phyloP scores from a whole-genome alignment of 2,888 invertebrate genomes.

The Cheilosia soror region DNA sequence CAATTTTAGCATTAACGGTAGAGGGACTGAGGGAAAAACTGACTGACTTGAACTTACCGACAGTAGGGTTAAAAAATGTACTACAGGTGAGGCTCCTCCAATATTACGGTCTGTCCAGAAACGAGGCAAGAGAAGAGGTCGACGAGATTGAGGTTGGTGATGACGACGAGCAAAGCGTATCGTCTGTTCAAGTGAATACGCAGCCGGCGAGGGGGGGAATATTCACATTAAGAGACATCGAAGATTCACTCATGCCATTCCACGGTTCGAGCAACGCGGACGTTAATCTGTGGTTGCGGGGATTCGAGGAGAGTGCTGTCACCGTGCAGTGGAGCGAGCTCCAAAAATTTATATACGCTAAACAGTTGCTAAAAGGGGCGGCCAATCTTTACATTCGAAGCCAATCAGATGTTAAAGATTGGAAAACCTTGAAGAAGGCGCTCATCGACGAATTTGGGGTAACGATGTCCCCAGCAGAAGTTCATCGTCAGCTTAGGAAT shows the following conservation, averaged over 20 bases:
- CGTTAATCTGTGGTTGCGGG: conserved; percentile 39
- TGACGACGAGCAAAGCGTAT: background rate
- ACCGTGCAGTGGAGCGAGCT: conserved; percentile 23
- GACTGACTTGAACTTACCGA: too few species aligned
- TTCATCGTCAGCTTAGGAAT: conserved; percentile 38
- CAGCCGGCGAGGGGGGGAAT: conserved; percentile 1
- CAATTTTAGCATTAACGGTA: conserved; percentile 11
- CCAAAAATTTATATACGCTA: conserved; percentile 34
- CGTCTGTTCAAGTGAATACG: background rate
- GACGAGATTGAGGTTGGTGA: background rate
- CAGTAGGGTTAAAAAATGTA: conserved; percentile 12
- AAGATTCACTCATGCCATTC: conserved; percentile 21
- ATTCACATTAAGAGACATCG: conserved; percentile 40
- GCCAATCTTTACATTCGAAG: conserved; percentile 40
- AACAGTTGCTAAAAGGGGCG: conserved; percentile 50
- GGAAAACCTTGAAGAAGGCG: conserved; percentile 39
- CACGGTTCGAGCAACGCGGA: background rate
- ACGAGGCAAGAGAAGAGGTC: background rate
- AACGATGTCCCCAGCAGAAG: conserved; percentile 44
- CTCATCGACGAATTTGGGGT: conserved; percentile 50
- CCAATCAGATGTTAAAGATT: conserved; percentile 45
- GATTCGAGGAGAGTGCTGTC: conserved; percentile 31
- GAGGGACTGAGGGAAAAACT: too few species aligned
- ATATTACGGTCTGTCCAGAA: background rate
- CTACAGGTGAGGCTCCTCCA: background rate